Evolutionary conservation across 2,888 invertebrate species (phyloP).

Genomic region (Metallyticus violacea): DNA sequence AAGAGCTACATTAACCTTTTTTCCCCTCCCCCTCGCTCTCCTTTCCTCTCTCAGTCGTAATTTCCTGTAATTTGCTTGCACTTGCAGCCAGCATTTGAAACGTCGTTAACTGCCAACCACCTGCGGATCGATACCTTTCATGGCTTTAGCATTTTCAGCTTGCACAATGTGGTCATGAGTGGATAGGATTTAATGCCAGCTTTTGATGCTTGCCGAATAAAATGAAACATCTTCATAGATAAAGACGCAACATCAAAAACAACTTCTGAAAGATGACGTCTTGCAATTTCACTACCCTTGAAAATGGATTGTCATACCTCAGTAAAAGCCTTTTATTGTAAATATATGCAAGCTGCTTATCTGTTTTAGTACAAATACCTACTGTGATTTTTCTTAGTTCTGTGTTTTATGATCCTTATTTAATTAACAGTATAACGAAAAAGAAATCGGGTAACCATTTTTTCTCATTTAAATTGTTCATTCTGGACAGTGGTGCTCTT

Average conservation of each 20-base stretch:
- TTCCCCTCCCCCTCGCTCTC: not conserved
- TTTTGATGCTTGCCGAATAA: too few species aligned
- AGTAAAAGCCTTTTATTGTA: too few species aligned
- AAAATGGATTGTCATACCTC: not conserved
- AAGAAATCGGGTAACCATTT: too few species aligned
- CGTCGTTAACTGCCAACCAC: not conserved
- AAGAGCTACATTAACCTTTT: not conserved
- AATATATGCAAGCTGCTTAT: too few species aligned
- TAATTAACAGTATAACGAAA: too few species aligned
- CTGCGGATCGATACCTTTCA: not conserved
- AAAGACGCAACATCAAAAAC: not conserved
- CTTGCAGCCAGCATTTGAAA: not conserved
- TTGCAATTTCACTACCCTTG: not conserved
- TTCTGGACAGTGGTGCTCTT: too few species aligned
- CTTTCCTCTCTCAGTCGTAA: not conserved
- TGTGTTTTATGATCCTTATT: too few species aligned
- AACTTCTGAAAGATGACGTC: not conserved
- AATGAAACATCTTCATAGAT: not conserved
- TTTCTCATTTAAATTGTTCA: too few species aligned
- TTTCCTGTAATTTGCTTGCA: not conserved
- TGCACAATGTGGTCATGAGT: not conserved
- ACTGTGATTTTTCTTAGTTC: too few species aligned
- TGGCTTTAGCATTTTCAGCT: too few species aligned
- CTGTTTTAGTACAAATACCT: too few species aligned
- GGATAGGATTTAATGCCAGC: not conserved